Evolutionary conservation across 2,888 invertebrate genomes (phyloP).

Genomic region (Eugnorisma glareosa): DNA sequence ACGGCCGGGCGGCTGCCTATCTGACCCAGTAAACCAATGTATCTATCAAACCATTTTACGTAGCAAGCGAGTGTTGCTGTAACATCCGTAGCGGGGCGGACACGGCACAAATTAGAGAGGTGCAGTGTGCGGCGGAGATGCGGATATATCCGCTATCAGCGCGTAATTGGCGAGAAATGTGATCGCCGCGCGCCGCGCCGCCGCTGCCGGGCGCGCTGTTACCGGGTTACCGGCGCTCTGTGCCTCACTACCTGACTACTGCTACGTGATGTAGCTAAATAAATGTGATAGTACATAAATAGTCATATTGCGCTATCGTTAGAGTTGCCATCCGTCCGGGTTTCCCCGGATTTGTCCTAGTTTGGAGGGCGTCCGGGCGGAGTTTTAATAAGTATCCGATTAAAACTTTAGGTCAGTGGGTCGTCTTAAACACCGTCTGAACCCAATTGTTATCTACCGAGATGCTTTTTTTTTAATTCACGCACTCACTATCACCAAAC

Average conservation of each 20-base stretch:
- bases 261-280: neutral
- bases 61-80: neutral
- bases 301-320: too few relatives aligned
- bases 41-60: neutral
- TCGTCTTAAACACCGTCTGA: too few relatives aligned
- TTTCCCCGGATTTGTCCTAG: too few relatives aligned
- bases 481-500: too few relatives aligned
- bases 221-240: conserved; percentile 43
- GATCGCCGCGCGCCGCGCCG: too few relatives aligned
- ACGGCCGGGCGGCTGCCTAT: neutral
- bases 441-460: too few relatives aligned
- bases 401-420: too few relatives aligned
- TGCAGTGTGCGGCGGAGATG: conserved; percentile 53
- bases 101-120: conserved; percentile 55
- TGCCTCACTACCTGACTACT: neutral
- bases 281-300: neutral
- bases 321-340: too few relatives aligned
- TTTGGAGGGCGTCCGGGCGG: too few relatives aligned
- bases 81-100: conserved; percentile 45
- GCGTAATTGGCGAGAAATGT: conserved; percentile 74
- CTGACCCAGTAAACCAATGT: neutral
- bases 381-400: too few relatives aligned
- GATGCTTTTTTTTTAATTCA: too few relatives aligned
- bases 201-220: conserved; percentile 42
- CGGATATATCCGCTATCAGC: conserved; percentile 66